Base-by-base conservation (phyloP, 1,140 invertebrate species). In the Pectinophora gossypiella region DNA sequence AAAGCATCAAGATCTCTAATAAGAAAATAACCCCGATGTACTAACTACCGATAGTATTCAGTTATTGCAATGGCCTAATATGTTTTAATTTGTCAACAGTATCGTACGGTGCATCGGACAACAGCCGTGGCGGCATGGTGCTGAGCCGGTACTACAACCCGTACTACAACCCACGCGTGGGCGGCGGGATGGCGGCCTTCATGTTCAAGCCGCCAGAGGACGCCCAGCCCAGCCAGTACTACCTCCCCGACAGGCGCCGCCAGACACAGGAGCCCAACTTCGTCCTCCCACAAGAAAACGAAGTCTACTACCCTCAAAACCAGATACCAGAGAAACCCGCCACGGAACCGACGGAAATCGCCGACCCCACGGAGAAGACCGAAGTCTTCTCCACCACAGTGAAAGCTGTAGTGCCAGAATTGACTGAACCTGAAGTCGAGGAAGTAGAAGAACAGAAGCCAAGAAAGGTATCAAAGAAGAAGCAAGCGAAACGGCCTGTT, bases 61-160 rank as follows among this genome's bases (percentile, higher is more conserved):
- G n/a, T n/a, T n/a, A n/a, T n/a, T n/a, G n/a, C n/a, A n/a, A n/a
- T n/a, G n/a, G n/a, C n/a, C n/a, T n/a, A n/a, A n/a, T n/a, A n/a
- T n/a, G n/a, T n/a, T n/a, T 56, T 54, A 52, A 19, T 38, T 27
- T 15, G 43, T 53, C 48, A 51, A 38, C 74, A 87, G 83, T 83
- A 35, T 85, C 83, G 0, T 83, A 72, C 19, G 83, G 83, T 7
- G 75, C 75, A 1, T 63, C 54, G 13, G 83, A 83, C 50, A 74
- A 49, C 46, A 61, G 48, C 45, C 73, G 74, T 9, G 77, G 81
- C 3, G 83, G 74, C 0, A 72, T 85, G 64, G 79, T 71, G 2
- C 13, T 85, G 45, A 86, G 77, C 49, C 72, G 81, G 4, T 86
- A 83, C 62, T 86, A 85, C 67, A 83, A 80, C 57, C 83, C 83